These are phyloP conservation scores for Aegypius monachus DNA, from an alignment of 2,113 vertebrate species.

Conservation along the genomic window DNA sequence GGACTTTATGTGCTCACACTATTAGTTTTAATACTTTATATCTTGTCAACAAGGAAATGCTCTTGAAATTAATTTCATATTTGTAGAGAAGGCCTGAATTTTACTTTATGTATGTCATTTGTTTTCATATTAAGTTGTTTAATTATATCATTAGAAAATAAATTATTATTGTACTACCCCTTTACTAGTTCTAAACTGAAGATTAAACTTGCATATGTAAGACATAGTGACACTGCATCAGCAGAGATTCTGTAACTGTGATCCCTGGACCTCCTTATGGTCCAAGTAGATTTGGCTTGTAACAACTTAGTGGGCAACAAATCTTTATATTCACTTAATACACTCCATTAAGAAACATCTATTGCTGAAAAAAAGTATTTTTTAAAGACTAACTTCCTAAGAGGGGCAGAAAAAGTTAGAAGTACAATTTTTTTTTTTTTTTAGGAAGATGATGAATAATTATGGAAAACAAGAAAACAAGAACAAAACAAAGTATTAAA, in stretches of 20 bases:
- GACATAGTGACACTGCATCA: background rate
- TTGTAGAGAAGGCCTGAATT: background rate
- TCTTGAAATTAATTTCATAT: background rate
- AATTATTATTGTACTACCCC: background rate
- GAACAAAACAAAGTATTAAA: background rate
- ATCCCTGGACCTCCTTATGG: background rate
- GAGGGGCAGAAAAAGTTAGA: background rate
- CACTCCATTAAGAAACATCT: background rate
- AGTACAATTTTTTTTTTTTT: background rate
- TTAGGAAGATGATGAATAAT: background rate
- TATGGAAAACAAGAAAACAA: background rate
- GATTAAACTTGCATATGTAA: background rate
- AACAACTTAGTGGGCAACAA: background rate
- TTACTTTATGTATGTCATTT: background rate
- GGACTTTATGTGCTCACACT: background rate
- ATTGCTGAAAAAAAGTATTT: background rate
- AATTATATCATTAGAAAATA: background rate
- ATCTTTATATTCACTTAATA: background rate
- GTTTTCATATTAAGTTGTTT: background rate
- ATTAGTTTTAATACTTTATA: background rate
- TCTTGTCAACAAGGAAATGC: background rate
- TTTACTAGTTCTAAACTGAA: background rate
- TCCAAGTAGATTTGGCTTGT: background rate
- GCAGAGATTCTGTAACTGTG: background rate
- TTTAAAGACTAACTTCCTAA: background rate